A percentile compares a stretch with the other conserved stretches of the same genome.
phyloP scores from a whole-genome alignment of 2,797 vertebrate genomes.

The Furcifer pardalis region DNA sequence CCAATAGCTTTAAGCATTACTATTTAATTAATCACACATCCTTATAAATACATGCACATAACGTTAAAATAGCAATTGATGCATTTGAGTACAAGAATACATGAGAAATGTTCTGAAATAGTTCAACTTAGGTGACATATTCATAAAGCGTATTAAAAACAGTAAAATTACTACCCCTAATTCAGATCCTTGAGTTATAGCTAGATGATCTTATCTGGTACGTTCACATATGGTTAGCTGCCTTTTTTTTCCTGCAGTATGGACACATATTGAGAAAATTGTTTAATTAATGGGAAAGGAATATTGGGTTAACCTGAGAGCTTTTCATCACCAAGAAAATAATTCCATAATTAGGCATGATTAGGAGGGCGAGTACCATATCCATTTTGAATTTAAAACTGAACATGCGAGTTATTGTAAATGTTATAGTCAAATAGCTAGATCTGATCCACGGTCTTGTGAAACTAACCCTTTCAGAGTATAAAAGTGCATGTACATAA shows the following conservation, averaged over 20 bases:
- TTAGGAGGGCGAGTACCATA: conserved; percentile 23
- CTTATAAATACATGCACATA: conserved; percentile 54
- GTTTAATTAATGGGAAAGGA: background rate
- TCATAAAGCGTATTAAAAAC: conserved; percentile 45
- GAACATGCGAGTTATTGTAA: background rate
- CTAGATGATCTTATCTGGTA: background rate
- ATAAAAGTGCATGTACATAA: background rate
- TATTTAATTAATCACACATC: conserved; percentile 56
- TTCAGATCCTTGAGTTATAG: background rate
- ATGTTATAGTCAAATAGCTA: background rate
- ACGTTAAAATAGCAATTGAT: conserved; percentile 38
- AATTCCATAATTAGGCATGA: conserved; percentile 5
- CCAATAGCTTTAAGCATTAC: conserved; percentile 24
- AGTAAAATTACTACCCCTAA: background rate
- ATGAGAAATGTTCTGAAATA: conserved; percentile 33
- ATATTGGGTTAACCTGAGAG: conserved; percentile 26
- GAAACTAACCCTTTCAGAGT: background rate
- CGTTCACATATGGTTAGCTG: conserved; percentile 15
- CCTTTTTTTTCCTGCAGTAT: conserved; percentile 17
- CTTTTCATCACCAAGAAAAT: conserved; percentile 43
- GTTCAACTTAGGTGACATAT: background rate
- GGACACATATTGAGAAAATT: background rate
- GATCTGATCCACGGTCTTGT: background rate
- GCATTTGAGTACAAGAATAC: conserved; percentile 38
- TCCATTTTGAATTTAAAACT: conserved; percentile 36